Evolutionary conservation across 2,113 vertebrate species (phyloP).

Genomic region (Chaetops frenatus): DNA sequence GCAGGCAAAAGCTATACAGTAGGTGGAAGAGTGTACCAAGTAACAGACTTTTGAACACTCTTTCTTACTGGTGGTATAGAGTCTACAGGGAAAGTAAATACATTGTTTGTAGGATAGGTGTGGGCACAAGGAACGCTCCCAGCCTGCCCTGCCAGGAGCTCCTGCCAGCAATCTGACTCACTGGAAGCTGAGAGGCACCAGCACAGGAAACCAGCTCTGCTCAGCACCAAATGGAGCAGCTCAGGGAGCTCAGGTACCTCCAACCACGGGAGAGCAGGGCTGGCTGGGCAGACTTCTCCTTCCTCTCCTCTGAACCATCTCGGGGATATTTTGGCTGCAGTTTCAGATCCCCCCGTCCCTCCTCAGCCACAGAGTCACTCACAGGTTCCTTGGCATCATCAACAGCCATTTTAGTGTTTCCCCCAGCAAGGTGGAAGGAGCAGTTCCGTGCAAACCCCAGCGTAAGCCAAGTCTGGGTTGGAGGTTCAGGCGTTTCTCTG

Average conservation of each 20-base stretch:
- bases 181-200: neutral
- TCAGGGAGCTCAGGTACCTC: slow-evolving; percentile 57
- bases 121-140: neutral
- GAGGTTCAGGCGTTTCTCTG: neutral
- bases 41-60: slow-evolving; percentile 82
- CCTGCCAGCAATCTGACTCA: neutral
- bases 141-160: neutral
- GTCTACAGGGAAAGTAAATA: slow-evolving; percentile 82
- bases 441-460: fast-evolving
- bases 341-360: neutral
- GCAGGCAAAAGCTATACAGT: slow-evolving; percentile 82
- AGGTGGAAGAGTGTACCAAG: slow-evolving; percentile 82
- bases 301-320: neutral
- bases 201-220: neutral
- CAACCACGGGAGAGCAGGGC: neutral
- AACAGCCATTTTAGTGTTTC: neutral
- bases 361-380: neutral
- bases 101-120: slow-evolving; percentile 61
- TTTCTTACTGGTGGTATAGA: slow-evolving; percentile 78
- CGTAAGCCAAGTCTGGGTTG: fast-evolving
- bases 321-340: neutral
- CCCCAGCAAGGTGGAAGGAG: neutral
- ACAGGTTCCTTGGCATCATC: neutral
- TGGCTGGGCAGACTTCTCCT: fast-evolving
- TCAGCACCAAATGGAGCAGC: neutral